Percentiles rank a stretch among this genome's conserved stretches.
Conservation (phyloP, 1,140 invertebrate genomes). For the Trigoniulus corallinus region DNA sequence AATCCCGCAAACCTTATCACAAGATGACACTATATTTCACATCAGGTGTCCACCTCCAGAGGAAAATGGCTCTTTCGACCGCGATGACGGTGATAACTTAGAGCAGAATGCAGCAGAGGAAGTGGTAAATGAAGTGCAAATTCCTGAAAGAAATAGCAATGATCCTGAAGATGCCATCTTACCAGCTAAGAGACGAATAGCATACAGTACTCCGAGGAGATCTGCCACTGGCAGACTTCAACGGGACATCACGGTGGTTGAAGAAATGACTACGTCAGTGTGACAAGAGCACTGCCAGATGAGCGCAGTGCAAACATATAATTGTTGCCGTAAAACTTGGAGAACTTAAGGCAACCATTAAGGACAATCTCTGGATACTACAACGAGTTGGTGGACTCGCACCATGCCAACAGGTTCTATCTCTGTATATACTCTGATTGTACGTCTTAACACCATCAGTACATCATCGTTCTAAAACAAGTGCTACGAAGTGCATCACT, state of each 20-base stretch:
- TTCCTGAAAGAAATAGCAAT: background rate
- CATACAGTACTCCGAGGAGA: constrained; percentile 7
- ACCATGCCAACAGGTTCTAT: too few species aligned
- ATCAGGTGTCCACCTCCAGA: constrained; percentile 12
- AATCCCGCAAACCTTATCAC: constrained; percentile 25
- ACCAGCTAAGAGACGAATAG: background rate
- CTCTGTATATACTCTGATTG: too few species aligned
- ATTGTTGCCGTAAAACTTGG: too few species aligned
- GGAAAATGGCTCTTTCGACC: constrained; percentile 17
- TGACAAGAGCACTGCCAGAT: too few species aligned
- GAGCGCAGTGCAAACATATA: too few species aligned
- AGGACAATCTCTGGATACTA: too few species aligned
- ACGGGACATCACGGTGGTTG: constrained; percentile 32
- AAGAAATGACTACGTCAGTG: constrained; percentile 39
- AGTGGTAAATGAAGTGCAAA: background rate
- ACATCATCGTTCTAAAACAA: too few species aligned
- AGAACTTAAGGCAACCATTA: too few species aligned
- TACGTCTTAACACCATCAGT: too few species aligned
- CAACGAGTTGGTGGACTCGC: too few species aligned
- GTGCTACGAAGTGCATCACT: too few species aligned
- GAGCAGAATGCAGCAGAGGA: background rate
- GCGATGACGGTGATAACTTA: background rate
- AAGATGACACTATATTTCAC: constrained; percentile 14
- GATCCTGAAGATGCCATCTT: background rate
- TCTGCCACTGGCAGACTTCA: constrained; percentile 41